These are phyloP conservation scores for Agrochola lota DNA, from an alignment of 2,888 invertebrate genomes.

Conservation along the genomic window DNA sequence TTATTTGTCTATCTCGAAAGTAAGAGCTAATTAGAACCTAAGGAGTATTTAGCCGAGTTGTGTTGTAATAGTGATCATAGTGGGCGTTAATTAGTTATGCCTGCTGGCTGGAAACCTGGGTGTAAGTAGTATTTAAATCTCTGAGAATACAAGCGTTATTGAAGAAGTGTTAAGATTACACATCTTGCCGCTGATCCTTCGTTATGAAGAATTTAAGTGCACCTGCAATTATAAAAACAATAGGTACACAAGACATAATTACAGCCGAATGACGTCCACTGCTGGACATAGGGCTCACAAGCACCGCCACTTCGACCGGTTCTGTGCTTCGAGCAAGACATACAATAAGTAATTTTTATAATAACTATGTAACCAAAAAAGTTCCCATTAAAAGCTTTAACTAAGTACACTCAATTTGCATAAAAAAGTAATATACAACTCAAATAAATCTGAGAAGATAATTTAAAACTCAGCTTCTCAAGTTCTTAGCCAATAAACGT, in stretches of 20 bases:
- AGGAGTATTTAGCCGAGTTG: slow-evolving; percentile 9
- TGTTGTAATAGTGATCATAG: slow-evolving; percentile 31
- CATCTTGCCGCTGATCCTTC: background rate
- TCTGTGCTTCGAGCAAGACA: background rate
- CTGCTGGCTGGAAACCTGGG: background rate
- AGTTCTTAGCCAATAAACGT: slow-evolving; percentile 57
- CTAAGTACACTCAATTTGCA: slow-evolving; percentile 39
- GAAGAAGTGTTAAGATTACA: background rate
- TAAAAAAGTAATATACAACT: slow-evolving; percentile 55
- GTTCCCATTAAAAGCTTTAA: slow-evolving; percentile 23
- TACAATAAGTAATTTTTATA: slow-evolving; percentile 12
- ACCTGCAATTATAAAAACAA: slow-evolving; percentile 5
- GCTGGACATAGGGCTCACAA: no score
- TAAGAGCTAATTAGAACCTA: slow-evolving; percentile 62
- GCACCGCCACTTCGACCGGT: no score
- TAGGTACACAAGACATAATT: no score
- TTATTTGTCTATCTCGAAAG: slow-evolving; percentile 54
- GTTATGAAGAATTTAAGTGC: background rate
- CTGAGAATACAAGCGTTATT: background rate
- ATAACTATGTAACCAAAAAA: slow-evolving; percentile 23
- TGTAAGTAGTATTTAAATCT: slow-evolving; percentile 2
- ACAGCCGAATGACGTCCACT: no score
- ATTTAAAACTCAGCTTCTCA: slow-evolving; percentile 50
- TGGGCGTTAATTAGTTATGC: slow-evolving; percentile 27
- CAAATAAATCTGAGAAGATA: slow-evolving; percentile 55